These are phyloP conservation scores for Lysandra coridon DNA, from an alignment of 2,888 invertebrate genomes.

Conservation along the genomic window DNA sequence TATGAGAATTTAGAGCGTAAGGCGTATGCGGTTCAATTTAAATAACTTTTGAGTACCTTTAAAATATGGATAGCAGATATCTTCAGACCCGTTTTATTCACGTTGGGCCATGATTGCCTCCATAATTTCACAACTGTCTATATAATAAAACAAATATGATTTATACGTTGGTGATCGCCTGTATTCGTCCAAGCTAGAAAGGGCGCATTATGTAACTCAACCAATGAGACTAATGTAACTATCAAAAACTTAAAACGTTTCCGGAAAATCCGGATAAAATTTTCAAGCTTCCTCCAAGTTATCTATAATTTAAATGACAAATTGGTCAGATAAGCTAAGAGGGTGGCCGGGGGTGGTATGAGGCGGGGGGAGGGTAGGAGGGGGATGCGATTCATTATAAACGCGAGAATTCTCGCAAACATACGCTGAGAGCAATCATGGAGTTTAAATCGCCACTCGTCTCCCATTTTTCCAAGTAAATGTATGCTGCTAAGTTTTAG, in stretches of 20 bases:
- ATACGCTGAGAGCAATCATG: not conserved
- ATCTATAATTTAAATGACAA: conserved; percentile 20
- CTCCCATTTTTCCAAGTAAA: not conserved
- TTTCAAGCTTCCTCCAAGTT: conserved; percentile 1
- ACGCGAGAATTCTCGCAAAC: not conserved
- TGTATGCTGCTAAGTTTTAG: not conserved
- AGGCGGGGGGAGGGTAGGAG: not conserved
- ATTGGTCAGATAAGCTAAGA: conserved; percentile 2
- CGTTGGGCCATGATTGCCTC: too few relatives aligned
- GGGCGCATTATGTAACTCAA: not conserved
- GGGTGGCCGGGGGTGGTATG: not conserved
- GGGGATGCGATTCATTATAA: not conserved
- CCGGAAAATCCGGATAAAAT: not conserved
- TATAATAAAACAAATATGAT: too few relatives aligned
- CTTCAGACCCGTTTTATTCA: too few relatives aligned
- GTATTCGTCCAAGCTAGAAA: not conserved
- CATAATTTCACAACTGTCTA: too few relatives aligned
- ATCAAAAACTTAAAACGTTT: not conserved
- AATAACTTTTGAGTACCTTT: too few relatives aligned
- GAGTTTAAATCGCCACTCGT: conserved; percentile 6
- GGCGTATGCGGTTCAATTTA: too few relatives aligned
- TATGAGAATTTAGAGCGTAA: too few relatives aligned
- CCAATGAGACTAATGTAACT: not conserved
- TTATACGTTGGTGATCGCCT: not conserved
- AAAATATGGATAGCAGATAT: too few relatives aligned